These are phyloP conservation scores for Phenganax stokvisi DNA, from an alignment of 92 coral and sea anemone species.

Conservation along the genomic window DNA sequence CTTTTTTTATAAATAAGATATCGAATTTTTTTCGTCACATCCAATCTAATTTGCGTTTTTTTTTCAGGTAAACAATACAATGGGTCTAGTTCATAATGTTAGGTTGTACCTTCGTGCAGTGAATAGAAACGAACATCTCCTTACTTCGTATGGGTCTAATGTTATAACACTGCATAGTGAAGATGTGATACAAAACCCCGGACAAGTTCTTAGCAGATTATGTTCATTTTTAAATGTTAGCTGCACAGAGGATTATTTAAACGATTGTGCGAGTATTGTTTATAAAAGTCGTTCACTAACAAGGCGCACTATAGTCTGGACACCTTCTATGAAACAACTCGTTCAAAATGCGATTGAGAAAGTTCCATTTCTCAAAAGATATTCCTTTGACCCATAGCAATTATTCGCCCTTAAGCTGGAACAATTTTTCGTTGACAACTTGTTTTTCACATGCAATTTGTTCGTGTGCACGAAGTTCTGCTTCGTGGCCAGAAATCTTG, in stretches of 20 bases:
- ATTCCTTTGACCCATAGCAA: slow-evolving; percentile 45
- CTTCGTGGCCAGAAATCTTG: no score
- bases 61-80: slow-evolving; percentile 56
- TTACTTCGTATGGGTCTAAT: slow-evolving; percentile 38
- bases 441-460: no score
- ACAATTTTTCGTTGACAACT: no score
- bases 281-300: slow-evolving; percentile 60
- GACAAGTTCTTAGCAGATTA: slow-evolving; percentile 46
- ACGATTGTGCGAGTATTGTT: slow-evolving; percentile 70
- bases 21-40: neutral
- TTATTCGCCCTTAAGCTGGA: neutral
- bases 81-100: slow-evolving; percentile 50
- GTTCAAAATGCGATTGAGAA: slow-evolving; percentile 44
- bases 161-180: slow-evolving; percentile 66
- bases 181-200: slow-evolving; percentile 58
- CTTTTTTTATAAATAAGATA: neutral
- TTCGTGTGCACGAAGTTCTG: no score
- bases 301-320: slow-evolving; percentile 67
- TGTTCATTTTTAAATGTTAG: slow-evolving; percentile 66
- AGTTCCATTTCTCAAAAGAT: slow-evolving; percentile 55
- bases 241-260: slow-evolving; percentile 60
- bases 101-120: slow-evolving; percentile 52
- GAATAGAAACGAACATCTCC: slow-evolving; percentile 47
- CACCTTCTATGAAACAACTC: slow-evolving; percentile 43
- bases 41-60: neutral